Evolutionary conservation across 1,140 invertebrate genomes (phyloP), one percentile per base, ranked within the genome.

Genomic region (Doryteuthis pealeii): DNA sequence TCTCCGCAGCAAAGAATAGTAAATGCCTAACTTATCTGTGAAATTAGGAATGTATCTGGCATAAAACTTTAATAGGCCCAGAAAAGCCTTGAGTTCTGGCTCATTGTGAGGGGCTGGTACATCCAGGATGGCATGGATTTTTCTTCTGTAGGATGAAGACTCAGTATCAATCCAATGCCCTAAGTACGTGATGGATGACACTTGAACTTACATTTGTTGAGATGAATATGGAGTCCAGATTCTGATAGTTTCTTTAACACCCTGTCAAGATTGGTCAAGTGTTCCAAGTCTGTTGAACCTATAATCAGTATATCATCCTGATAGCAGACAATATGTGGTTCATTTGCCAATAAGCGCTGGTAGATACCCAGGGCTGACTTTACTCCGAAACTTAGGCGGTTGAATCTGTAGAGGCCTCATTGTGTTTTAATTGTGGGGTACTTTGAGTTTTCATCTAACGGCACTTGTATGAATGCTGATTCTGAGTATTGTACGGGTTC

Each of bases 321-420:
- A 15, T 62, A 62, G 22, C 22, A 5, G 15, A 62, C 3, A 4
- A 62, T 62, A 30, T 4, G 4, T n/a, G 4, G 15, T 62, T 62
- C 58, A 62, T 15, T 4, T 4, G 28, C 31, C 5, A 68, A 68
- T 68, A 8, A 68, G 30, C 22, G 30, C 76, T 91, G 87, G 76
- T 90, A 91, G 69, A 89, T 87, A 8, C 82, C 78, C 14, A 89
- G 89, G 0, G 89, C 89, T 10, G 84, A 85, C 71, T 89, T 72
- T 1, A 78, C 30, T n/a, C n/a, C n/a, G n/a, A 68, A 68, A 31
- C 28, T 30, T 6, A 68, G 22, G 6, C 66, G 28, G 6, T 22
- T 4, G 54, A 62, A 12, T 28, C 18, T 62, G 31, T 68, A 68
- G 31, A 30, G 66, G 10, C 66, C 10, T 8, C 30, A 26, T 4